Evolutionary conservation across 1,140 invertebrate genomes (phyloP), one percentile per base, ranked within the genome.

Genomic region (Mizuhopecten yessoensis): DNA sequence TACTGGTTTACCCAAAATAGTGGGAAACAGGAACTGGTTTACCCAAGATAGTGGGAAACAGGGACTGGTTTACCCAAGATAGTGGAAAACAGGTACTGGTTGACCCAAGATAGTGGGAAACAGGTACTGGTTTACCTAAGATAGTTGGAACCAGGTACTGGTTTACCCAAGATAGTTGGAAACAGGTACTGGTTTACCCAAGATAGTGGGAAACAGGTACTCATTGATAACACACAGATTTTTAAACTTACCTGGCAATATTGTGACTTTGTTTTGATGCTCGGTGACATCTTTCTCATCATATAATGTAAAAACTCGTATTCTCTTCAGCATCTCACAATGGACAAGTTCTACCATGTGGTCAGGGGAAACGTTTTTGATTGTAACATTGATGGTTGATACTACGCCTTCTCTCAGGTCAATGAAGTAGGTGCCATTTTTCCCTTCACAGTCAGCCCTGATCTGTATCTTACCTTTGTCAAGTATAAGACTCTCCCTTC

Each of bases 241-340:
- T n/a, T n/a, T n/a, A n/a, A 45, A 92, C 91, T 57, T 33, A 93
- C 94, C 93, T 91, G 93, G 92, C 7, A 33, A 34, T 49, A 94
- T 86, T 13, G 75, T 89, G 7, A 87, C 91, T n/a, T 86, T 90
- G 0, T 86, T 39, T 34, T 91, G 90, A 9, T 87, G 88, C 89
- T 94, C 94, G 34, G 94, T 94, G 0, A 94, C 92, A 34, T 92
- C 91, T 36, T 92, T 90, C 20, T 34, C 75, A 88, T 94, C 94
- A 49, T 93, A 87, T 13, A 94, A 57, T 34, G 92, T 91, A 75
- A 94, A 94, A 13, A 94, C 93, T 42, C 94, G 86, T 17, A 93
- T 92, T 49, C 93, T 88, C 42, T 94, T 94, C 34, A 94, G 57
- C 92, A 94, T 88, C 45, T 94, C 94, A 92, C 94, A 94, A 15